A percentile compares a stretch with the other conserved stretches of the same genome.
phyloP scores from a whole-genome alignment of 1,140 invertebrate species.

The Eueides isabella region DNA sequence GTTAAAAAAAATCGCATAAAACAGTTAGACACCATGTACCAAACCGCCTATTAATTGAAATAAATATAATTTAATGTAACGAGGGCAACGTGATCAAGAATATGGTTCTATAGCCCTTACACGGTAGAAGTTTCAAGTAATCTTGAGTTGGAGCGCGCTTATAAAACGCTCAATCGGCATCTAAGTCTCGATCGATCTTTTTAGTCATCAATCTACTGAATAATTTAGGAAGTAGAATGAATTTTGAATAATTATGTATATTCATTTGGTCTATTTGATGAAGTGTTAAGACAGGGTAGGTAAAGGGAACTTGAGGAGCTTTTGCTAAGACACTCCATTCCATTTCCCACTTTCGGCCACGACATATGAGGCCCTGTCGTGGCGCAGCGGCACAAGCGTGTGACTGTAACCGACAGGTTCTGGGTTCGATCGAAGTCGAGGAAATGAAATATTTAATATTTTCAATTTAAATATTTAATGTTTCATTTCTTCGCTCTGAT shows the following conservation, averaged over 20 bases:
- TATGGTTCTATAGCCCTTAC: conserved; percentile 1
- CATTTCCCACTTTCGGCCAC: no score
- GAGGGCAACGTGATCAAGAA: conserved; percentile 24
- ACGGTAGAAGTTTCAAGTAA: conserved; percentile 15
- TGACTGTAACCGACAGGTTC: no score
- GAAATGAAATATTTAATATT: no score
- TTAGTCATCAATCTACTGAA: not conserved
- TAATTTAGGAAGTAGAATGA: not conserved
- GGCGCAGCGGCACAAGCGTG: no score
- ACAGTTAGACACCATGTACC: not conserved
- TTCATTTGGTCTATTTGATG: not conserved
- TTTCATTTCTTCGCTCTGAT: no score
- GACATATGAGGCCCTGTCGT: no score
- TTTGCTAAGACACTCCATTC: no score
- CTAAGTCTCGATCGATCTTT: not conserved
- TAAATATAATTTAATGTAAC: conserved; percentile 18
- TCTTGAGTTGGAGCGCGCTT: conserved; percentile 23
- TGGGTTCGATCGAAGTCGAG: no score
- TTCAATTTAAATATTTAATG: no score
- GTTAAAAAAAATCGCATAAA: not conserved
- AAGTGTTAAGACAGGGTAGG: not conserved
- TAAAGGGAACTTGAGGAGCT: no score
- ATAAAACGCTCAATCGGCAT: conserved; percentile 19
- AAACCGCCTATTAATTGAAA: not conserved
- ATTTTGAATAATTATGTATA: not conserved